Conservation (phyloP, 2,113 vertebrate genomes). For the Notothenia rossii region DNA sequence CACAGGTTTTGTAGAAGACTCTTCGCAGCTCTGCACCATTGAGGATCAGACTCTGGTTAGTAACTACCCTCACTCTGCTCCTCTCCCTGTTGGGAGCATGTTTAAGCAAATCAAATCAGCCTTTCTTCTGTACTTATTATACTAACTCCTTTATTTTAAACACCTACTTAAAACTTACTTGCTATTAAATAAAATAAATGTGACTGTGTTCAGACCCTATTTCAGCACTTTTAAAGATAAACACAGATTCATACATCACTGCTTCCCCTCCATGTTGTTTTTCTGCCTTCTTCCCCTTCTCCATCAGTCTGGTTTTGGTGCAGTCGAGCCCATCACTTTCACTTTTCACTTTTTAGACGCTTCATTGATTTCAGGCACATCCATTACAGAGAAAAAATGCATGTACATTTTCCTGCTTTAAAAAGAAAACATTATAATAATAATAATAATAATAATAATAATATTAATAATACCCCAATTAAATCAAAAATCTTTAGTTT, state of each 20-base stretch:
- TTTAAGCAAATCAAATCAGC: not conserved
- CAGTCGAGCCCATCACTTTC: conserved; percentile 58
- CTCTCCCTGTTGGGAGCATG: conserved; percentile 9
- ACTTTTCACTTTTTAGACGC: too few relatives aligned
- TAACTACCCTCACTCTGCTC: conserved; percentile 23
- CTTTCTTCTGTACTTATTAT: not conserved
- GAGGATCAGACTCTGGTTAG: conserved; percentile 83
- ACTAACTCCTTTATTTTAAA: conserved; percentile 3
- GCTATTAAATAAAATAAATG: conserved; percentile 10
- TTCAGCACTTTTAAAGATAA: not conserved
- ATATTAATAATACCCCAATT: too few relatives aligned
- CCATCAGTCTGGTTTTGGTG: conserved; percentile 67
- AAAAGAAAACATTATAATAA: too few relatives aligned
- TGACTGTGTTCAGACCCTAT: not conserved
- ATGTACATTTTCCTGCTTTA: too few relatives aligned
- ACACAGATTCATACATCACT: not conserved
- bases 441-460: too few relatives aligned
- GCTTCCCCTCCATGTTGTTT: not conserved
- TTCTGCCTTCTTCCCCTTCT: not conserved
- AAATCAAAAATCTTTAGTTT: too few relatives aligned
- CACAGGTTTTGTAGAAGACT: conserved; percentile 84
- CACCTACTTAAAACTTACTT: conserved; percentile 19
- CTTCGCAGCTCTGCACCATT: conserved; percentile 77
- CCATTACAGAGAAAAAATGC: too few relatives aligned
- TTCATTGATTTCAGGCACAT: too few relatives aligned